Evolutionary conservation across 2,888 invertebrate species (phyloP), one percentile per base, ranked within the genome.

Genomic region (Pterobdella sp.): DNA sequence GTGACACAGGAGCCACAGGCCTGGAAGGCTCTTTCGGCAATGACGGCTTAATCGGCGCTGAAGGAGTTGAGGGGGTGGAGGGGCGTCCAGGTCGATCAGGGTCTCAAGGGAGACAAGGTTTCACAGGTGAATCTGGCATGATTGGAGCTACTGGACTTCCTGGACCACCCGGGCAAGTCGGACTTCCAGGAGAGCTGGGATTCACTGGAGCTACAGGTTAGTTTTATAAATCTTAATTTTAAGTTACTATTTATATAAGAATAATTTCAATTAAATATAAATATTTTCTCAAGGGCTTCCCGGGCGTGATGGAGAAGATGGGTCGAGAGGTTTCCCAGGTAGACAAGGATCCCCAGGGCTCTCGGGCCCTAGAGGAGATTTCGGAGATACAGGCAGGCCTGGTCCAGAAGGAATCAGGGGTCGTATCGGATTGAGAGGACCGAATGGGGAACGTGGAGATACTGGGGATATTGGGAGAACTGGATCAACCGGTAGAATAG

Each of bases 231-330:
- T 22, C 18, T 56, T n/a, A 26, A 14, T 42, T 42, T 42, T 42
- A 42, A 7, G 49, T 42, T 42, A 14, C 22, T 42, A 42, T 42
- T 42, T 14, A 42, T 42, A 42, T 42, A 14, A 42, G 7, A 14
- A 18, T 42, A 42, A 14, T 42, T 56, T 56, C 4, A 56, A 56
- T n/a, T 56, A 22, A 56, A 14, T 56, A 18, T 56, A 56, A 4
- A 18, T 56, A 3, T 56, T 3, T 56, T 56, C 26, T 4, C 18
- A 26, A 31, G 74, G 74, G 18, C 42, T 64, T n/a, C 35, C 63
- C 22, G 74, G 74, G 7, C 49, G 29, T 2, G 42, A 36, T n/a
- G 74, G 74, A 18, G 67, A 63, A 18, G 72, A 66, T n/a, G 74
- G 74, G 10, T 66, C 26, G 34, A 67, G 56, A 26, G 74, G 74